Evolutionary conservation across 2,888 invertebrate genomes (phyloP).

Genomic region (Ommatoiulus sabulosus): DNA sequence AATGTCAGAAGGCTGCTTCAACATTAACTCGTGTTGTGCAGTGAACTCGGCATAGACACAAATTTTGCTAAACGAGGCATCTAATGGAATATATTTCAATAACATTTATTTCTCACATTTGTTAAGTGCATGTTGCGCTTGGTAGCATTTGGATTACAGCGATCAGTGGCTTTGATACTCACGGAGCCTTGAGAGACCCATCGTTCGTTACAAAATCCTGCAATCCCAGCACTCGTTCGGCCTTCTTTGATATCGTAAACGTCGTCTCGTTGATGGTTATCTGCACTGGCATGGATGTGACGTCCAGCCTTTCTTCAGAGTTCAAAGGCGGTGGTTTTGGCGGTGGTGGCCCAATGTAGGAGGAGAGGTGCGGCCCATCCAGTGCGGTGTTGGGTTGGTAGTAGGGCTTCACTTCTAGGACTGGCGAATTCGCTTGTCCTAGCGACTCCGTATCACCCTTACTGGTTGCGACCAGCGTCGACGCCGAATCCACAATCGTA

Average conservation of each 20-base stretch:
- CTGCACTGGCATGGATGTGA: slow-evolving; percentile 64
- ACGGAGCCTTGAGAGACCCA: slow-evolving; percentile 68
- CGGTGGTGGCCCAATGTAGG: background rate
- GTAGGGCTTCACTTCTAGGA: slow-evolving; percentile 67
- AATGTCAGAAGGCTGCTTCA: no score
- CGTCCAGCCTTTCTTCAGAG: no score
- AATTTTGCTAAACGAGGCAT: no score
- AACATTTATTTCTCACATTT: no score
- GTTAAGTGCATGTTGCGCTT: no score
- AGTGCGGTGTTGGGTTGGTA: slow-evolving; percentile 68
- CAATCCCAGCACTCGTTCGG: slow-evolving; percentile 59
- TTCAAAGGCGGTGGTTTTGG: no score
- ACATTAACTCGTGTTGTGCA: no score
- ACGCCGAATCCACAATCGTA: no score
- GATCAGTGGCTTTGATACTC: slow-evolving; percentile 61
- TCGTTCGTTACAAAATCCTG: slow-evolving; percentile 67
- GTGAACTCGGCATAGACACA: no score
- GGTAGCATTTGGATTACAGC: no score
- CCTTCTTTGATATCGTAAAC: slow-evolving; percentile 15
- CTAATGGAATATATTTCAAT: no score
- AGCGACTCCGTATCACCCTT: slow-evolving; percentile 20
- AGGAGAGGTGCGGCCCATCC: background rate
- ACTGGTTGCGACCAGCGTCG: no score
- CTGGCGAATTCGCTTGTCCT: slow-evolving; percentile 64
- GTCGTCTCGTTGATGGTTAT: slow-evolving; percentile 62